These are phyloP conservation scores for Phortica okadai DNA, from an alignment of 2,888 invertebrate species.

Conservation along the genomic window DNA sequence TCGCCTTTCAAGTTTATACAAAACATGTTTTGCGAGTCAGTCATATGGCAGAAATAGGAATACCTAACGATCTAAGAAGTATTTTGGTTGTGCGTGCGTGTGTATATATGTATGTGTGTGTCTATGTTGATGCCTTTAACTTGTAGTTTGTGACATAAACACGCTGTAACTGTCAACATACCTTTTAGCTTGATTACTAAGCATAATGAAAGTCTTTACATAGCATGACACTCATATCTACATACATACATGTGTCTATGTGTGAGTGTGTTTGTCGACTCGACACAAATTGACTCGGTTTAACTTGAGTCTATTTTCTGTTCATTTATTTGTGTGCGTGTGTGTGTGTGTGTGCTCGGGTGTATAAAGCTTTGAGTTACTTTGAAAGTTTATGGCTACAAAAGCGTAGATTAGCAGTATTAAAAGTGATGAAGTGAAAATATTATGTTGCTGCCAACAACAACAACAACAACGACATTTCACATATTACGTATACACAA, in stretches of 20 bases:
- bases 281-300: not conserved
- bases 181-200: conserved; percentile 32
- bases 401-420: not conserved
- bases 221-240: conserved; percentile 6
- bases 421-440: conserved; percentile 1
- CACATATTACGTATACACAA: not conserved
- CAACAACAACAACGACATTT: not conserved
- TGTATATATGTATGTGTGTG: conserved; percentile 37
- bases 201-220: conserved; percentile 29
- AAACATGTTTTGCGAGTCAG: too few species aligned
- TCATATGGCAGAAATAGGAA: too few species aligned
- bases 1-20: not conserved
- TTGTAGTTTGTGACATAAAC: conserved; percentile 23
- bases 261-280: too few species aligned
- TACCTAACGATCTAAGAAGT: not conserved
- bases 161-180: conserved; percentile 25
- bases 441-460: not conserved
- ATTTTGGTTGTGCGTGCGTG: not conserved
- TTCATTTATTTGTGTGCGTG: not conserved
- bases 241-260: not conserved
- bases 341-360: not conserved
- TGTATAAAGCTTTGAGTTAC: not conserved
- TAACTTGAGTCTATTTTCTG: not conserved
- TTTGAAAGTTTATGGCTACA: conserved; percentile 7
- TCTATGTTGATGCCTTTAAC: conserved; percentile 39